Base-by-base conservation (phyloP, 2,888 invertebrate species). In the Lasioglossum calceatum region DNA sequence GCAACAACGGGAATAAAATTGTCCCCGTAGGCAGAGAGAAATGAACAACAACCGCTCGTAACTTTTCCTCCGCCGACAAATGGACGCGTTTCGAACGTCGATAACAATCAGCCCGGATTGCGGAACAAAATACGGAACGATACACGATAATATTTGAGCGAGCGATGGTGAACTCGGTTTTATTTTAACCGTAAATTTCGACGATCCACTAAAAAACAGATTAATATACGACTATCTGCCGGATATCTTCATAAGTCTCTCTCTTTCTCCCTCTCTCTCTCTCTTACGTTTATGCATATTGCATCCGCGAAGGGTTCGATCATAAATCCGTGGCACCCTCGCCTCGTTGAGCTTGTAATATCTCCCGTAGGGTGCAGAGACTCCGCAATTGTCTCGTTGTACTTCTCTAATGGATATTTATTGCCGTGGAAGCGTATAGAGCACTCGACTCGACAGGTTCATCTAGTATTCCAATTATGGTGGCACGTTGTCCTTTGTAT, bases 141-240 rank as follows among this genome's bases (percentile, higher is more conserved):
- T n/a, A n/a, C 27, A 5, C 58, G 83, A 47, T 39, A 27, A 39
- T 16, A 19, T 27, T 27, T n/a, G 23, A 36, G 14, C 19, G 23
- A 14, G 27, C 61, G 61, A 14, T 14, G 14, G 44, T 4, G 58
- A 27, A 39, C 3, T 12, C 36, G 36, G 64, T 42, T 73, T 77
- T 76, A 77, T 77, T 82, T 84, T 82, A 84, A 77, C 61, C 84
- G 84, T 82, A 77, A 82, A 84, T 84, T 54, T 82, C 67, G 73
- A 82, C 64, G 82, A 77, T 67, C 72, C 64, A 77, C 72, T 77
- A 32, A 73, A 54, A 67, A 84, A 73, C 76, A 72, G 64, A 82
- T 73, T 82, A 67, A 82, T 54, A 82, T 44, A 64, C 82, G 14
- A 23, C 39, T 32, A 50, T 50, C n/a, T 16, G 7, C 39, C 7